These are phyloP conservation scores for Pelvicachromis taeniatus DNA, from an alignment of 2,113 vertebrate species.

Conservation along the genomic window DNA sequence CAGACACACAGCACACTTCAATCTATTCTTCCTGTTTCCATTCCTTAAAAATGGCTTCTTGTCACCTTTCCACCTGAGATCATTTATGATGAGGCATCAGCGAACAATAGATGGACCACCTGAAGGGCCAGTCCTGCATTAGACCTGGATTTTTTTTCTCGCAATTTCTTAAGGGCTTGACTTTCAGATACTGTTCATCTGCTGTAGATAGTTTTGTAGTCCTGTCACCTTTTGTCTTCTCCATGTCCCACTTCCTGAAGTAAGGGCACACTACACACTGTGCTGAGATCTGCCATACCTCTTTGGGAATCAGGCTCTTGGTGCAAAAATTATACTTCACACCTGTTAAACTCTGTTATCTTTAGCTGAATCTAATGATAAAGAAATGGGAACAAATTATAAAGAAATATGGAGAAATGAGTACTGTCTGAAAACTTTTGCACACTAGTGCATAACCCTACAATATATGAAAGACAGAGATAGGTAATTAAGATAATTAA, in stretches of 20 bases:
- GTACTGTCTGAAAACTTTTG: not conserved
- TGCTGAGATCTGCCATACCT: not conserved
- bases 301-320: not conserved
- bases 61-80: not conserved
- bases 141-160: not conserved
- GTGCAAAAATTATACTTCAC: not conserved
- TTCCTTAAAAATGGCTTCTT: not conserved
- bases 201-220: not conserved
- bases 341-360: not conserved
- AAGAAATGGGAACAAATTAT: not conserved
- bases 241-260: not conserved
- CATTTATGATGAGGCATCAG: not conserved
- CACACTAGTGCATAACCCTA: not conserved
- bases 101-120: not conserved
- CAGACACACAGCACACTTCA: not conserved
- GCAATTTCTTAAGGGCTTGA: not conserved
- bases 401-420: not conserved
- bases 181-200: not conserved
- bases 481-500: not conserved
- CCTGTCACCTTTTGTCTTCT: not conserved
- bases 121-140: not conserved
- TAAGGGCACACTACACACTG: not conserved
- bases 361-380: not conserved
- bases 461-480: not conserved
- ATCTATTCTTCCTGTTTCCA: not conserved